Conservation (phyloP, 2,888 invertebrate genomes). For the Ochropleura plecta region DNA sequence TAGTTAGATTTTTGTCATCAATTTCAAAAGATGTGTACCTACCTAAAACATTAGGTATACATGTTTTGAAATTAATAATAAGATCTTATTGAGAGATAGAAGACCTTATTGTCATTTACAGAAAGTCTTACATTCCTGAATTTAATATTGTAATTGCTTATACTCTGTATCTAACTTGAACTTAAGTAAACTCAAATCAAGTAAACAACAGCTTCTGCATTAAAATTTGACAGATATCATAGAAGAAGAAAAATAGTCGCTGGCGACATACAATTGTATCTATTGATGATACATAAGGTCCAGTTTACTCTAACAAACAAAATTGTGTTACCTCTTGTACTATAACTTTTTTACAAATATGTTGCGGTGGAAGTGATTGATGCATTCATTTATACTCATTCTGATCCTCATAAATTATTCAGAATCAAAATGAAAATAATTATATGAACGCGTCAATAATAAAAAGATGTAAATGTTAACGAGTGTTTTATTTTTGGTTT, state of each 20-base stretch:
- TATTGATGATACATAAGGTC: background rate
- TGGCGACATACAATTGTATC: background rate
- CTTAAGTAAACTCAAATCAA: background rate
- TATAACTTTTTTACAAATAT: conserved; percentile 44
- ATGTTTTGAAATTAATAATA: background rate
- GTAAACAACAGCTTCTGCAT: background rate
- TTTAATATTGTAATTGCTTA: background rate
- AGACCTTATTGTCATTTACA: background rate
- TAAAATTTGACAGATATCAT: background rate
- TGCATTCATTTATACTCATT: conserved; percentile 50
- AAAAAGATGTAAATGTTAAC: conserved; percentile 65
- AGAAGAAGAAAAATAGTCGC: background rate
- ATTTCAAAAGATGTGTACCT: too few relatives aligned
- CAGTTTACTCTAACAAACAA: conserved; percentile 25
- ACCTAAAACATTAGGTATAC: too few relatives aligned
- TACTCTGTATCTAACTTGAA: background rate
- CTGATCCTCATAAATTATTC: conserved; percentile 25
- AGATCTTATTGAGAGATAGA: too few relatives aligned
- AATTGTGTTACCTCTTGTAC: conserved; percentile 39
- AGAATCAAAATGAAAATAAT: conserved; percentile 34
- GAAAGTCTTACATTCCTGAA: background rate
- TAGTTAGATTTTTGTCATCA: background rate
- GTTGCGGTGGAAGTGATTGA: conserved; percentile 55
- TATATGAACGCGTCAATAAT: conserved; percentile 49
- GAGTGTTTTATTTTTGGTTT: conserved; percentile 68